Base-by-base conservation (phyloP, 2,797 vertebrate genomes). In the Huso huso region DNA sequence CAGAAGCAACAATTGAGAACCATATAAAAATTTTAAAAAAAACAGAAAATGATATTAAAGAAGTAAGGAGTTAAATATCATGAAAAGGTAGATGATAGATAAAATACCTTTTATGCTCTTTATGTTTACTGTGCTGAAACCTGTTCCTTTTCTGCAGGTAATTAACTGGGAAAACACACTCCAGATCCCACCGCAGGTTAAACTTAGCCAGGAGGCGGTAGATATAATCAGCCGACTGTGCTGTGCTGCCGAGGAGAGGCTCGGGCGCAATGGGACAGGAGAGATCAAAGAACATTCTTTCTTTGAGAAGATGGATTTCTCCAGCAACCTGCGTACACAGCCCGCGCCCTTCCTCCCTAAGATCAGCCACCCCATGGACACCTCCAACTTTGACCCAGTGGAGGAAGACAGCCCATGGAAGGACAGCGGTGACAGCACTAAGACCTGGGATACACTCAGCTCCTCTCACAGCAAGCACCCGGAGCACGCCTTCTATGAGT, bases 161-260 rank as follows among this genome's bases (percentile, higher is more conserved):
- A 97, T 99, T 70, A 97, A 99, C 78, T 99, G 96, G 96, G 95
- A 98, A 81, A 98, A 83, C 82, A 98, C 96, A 0, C 89, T 99
- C 70, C 95, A 97, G 85, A 95, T 99, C 74, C 97, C 97, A 0
- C 81, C 92, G 0, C 96, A 98, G 87, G 91, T 94, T 72, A 95
- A 94, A 76, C 89, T 99, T 68, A 98, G 94, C 74, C 83, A 93
- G 0, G 97, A 98, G 78, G 86, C 96, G 5, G 87, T 92, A 1
- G 94, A 98, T 86, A 95, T 99, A 75, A 99, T 98, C 73, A 90
- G 88, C 48, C 93, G 84, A 1, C 91, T 99, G 68, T 99, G 97
- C 83, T 99, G 96, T 53, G 90, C 95, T 0, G 95, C 96, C 0
- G 94, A 96, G 76, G 90, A 93, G 67, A 91, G 97, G 6, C 86